phyloP scores from a whole-genome alignment of 2,888 invertebrate genomes.

The Drosophila neotestacea region DNA sequence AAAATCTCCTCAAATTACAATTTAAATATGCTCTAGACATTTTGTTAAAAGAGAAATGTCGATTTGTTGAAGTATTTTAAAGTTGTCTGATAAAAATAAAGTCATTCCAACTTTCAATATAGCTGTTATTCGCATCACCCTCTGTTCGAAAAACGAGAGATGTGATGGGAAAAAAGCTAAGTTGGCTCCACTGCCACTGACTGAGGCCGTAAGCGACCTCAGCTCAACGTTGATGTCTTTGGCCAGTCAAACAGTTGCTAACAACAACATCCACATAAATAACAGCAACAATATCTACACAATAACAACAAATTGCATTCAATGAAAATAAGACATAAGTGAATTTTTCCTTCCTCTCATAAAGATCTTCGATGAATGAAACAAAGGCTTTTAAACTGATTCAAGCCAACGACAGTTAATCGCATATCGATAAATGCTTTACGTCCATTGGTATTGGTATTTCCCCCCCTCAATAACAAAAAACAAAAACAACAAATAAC shows the following conservation, averaged over 20 bases:
- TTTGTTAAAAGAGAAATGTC: too few species aligned
- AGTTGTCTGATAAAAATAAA: too few species aligned
- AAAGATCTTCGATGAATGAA: background rate
- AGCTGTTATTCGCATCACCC: too few species aligned
- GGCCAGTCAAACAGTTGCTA: background rate
- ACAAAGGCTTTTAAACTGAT: conserved; percentile 8
- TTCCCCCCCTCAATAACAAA: conserved; percentile 4
- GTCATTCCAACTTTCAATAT: too few species aligned
- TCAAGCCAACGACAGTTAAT: conserved; percentile 35
- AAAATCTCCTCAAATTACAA: too few species aligned
- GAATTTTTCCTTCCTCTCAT: background rate
- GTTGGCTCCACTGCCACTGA: background rate
- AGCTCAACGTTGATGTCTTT: background rate
- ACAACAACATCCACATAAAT: background rate
- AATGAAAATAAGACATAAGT: conserved; percentile 44
- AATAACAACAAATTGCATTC: conserved; percentile 64
- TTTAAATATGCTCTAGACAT: too few species aligned
- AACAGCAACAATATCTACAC: conserved; percentile 44
- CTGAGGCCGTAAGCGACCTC: background rate
- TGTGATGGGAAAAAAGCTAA: too few species aligned
- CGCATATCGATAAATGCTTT: conserved; percentile 24
- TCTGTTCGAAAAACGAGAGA: too few species aligned
- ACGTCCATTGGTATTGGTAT: conserved; percentile 8
- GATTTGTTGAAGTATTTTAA: too few species aligned
- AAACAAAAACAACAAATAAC: conserved; percentile 2